Evolutionary conservation across 2,797 vertebrate species (phyloP), one percentile per base, ranked within the genome.

Genomic region (Streptopelia turtur): DNA sequence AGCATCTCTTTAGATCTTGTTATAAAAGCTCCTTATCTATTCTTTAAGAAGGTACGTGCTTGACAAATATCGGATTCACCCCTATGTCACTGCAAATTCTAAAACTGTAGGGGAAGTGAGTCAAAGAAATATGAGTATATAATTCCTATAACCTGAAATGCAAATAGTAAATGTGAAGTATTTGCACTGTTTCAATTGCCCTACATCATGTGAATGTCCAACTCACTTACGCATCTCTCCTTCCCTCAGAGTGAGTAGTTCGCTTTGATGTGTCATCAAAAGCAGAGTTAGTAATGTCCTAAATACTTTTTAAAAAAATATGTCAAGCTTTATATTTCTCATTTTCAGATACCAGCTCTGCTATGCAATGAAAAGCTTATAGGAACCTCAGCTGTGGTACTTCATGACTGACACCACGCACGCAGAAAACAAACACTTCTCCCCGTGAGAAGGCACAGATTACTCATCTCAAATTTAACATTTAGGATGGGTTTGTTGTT

Each of bases 1-100:
- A 87, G 23, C 47, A 72, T 53, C 59, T 94, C 80, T 87, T 86
- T 65, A 68, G 69, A 90, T 82, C 61, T 63, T 71, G 57, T 57
- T 55, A 52, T 53, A 87, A 66, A 71, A 63, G 30, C 49, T 94
- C 57, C 83, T 87, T 89, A 65, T 50, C 83, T 77, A 20, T 70
- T 93, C 82, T 93, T 96, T 86, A 37, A 88, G 95, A 93, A 83
- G 33, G 70, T 78, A 88, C 25, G 23, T 89, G 61, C 53, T 55
- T 59, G 69, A 95, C 61, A 84, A 95, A 93, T 75, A 92, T 49
- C 76, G 96, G 90, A 97, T 90, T 97, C 96, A 96, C 70, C 90
- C 90, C 70, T 17, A 76, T 72, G 66, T 89, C 65, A 59, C 68
- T 70, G 69, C 66, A 96, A 95, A 96, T 84, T 88, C 90, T 75